Base-by-base conservation (phyloP, 2,113 vertebrate species). In the Cnemophilus loriae region DNA sequence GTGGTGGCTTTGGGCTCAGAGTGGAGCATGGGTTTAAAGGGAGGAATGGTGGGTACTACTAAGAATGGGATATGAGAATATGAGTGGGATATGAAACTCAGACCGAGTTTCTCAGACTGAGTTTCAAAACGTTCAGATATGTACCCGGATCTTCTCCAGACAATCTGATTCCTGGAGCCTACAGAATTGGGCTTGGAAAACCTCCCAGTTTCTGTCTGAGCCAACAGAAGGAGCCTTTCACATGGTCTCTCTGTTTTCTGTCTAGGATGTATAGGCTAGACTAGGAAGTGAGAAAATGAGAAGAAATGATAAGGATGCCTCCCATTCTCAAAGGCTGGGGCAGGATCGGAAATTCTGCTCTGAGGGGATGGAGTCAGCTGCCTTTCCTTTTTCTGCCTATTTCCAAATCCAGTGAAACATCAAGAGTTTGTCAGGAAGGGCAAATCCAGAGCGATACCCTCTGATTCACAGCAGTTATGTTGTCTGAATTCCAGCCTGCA, bases 121-220 rank as follows among this genome's bases (percentile, higher is more conserved):
- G 10, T 83, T 90, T 77, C 79, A 84, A 42, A 90, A 85, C 0
- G 2, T 85, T 96, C 74, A 79, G 73, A 84, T 95, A 88, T 10
- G 18, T 78, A 64, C 88, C 93, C 92, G 9, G 88, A 93, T 90
- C 95, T 95, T 89, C 96, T 94, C 88, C 80, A 96, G 95, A 96
- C 88, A 89, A 94, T 95, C 88, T 93, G 95, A 94, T 95, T 96
- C 87, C 76, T 95, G 95, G 93, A 97, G 87, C 90, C 93, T 97
- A 71, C 69, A 84, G 92, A 94, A 95, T 84, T 94, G 90, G 90
- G 86, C 68, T 95, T 97, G 96, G 95, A 97, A 96, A 93, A 90
- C 76, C 90, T 93, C 90, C 85, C 96, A 94, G 86, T 94, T 97
- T 95, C 96, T 95, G 93, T 96, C 94, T 94, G 65, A 92, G 90